Conservation (phyloP, 1,140 invertebrate genomes). For the Drosophila melanica region DNA sequence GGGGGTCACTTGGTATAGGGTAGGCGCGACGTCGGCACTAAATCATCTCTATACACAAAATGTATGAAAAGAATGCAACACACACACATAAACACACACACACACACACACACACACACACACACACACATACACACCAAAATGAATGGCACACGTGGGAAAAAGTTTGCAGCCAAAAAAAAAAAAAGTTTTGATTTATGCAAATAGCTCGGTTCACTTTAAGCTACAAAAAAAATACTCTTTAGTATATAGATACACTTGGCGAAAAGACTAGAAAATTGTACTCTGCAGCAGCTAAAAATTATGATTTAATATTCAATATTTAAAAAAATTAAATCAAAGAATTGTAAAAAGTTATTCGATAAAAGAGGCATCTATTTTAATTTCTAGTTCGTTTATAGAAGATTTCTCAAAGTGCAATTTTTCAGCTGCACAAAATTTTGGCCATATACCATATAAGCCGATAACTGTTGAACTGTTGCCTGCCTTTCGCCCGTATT, state of each 20-base stretch:
- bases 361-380: too few relatives aligned
- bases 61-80: constrained; percentile 25
- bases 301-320: too few relatives aligned
- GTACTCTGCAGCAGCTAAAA: too few relatives aligned
- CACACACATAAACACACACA: constrained; percentile 22
- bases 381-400: too few relatives aligned
- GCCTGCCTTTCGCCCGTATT: background rate
- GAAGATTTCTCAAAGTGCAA: too few relatives aligned
- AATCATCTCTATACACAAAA: constrained; percentile 58
- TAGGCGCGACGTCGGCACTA: constrained; percentile 48
- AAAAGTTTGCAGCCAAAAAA: constrained; percentile 18
- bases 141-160: constrained; percentile 76
- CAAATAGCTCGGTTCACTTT: constrained; percentile 47
- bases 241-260: background rate
- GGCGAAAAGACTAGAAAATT: too few relatives aligned
- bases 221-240: constrained; percentile 2
- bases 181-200: constrained; percentile 73
- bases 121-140: constrained; percentile 9
- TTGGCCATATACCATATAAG: background rate
- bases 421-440: constrained; percentile 1
- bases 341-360: too few relatives aligned
- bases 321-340: too few relatives aligned
- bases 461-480: constrained; percentile 17
- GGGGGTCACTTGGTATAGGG: constrained; percentile 25
- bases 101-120: constrained; percentile 13